Conservation (phyloP, 2,888 invertebrate genomes). For the Leptopterna dolabrata region DNA sequence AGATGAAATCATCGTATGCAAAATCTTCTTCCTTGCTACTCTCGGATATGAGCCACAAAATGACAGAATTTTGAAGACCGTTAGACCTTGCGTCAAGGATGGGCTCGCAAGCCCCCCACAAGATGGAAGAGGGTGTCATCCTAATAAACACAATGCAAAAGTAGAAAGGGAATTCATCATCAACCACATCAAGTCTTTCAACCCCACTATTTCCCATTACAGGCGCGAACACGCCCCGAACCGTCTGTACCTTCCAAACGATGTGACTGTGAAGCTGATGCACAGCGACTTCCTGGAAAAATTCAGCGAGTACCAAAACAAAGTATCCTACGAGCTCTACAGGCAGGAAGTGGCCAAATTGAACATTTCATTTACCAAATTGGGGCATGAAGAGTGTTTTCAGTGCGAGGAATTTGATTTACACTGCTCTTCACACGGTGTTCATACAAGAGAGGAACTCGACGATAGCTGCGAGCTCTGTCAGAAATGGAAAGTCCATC, state of each 20-base stretch:
- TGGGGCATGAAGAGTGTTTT: slow-evolving; percentile 62
- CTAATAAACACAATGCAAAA: no score
- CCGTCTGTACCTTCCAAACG: slow-evolving; percentile 39
- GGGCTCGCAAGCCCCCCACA: background rate
- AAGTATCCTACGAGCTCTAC: slow-evolving; percentile 60
- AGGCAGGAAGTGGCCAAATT: slow-evolving; percentile 50
- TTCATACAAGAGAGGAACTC: slow-evolving; percentile 15
- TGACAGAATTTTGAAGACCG: slow-evolving; percentile 28
- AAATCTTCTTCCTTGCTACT: no score
- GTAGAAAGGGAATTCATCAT: slow-evolving; percentile 35
- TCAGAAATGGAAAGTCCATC: slow-evolving; percentile 19
- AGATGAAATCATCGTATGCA: no score
- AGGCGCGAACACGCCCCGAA: slow-evolving; percentile 44
- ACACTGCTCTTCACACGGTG: slow-evolving; percentile 30
- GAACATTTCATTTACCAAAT: slow-evolving; percentile 60
- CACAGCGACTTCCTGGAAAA: slow-evolving; percentile 53
- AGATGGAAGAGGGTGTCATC: slow-evolving; percentile 41
- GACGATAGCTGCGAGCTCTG: slow-evolving; percentile 21
- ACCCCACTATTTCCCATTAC: slow-evolving; percentile 48
- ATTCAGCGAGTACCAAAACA: slow-evolving; percentile 51
- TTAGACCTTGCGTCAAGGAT: background rate
- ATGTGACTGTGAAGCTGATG: slow-evolving; percentile 50
- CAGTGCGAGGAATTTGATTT: slow-evolving; percentile 56
- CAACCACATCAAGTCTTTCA: slow-evolving; percentile 58
- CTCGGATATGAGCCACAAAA: background rate